A percentile compares a stretch with the other conserved stretches of the same genome.
Evolutionary conservation across 2,797 vertebrate species (phyloP).

Genomic region (Sorex maritimensis): DNA sequence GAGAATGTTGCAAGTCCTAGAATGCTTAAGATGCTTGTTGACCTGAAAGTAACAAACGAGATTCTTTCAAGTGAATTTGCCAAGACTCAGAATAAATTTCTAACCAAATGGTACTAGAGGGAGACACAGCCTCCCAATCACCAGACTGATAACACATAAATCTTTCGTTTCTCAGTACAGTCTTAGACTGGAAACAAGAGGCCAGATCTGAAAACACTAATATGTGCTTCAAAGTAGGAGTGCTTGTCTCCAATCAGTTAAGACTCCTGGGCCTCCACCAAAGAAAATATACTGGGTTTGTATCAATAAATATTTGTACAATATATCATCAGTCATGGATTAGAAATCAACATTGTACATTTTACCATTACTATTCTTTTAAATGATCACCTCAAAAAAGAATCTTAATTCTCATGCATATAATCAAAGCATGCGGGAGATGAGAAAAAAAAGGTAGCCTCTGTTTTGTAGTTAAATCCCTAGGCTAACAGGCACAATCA

Average conservation of each 20-base stretch:
- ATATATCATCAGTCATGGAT: constrained; percentile 26
- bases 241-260: background rate
- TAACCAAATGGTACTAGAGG: background rate
- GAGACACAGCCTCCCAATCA: background rate
- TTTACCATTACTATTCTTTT: constrained; percentile 35
- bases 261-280: background rate
- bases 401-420: constrained; percentile 16
- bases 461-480: constrained; percentile 34
- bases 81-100: constrained; percentile 29
- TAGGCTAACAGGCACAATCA: constrained; percentile 34
- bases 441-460: background rate
- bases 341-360: constrained; percentile 38
- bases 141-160: constrained; percentile 30
- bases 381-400: constrained; percentile 27
- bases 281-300: constrained; percentile 33
- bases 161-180: constrained; percentile 10
- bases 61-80: constrained; percentile 55
- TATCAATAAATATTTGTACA: constrained; percentile 21
- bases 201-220: constrained; percentile 29
- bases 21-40: constrained; percentile 32
- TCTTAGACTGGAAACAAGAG: constrained; percentile 61
- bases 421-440: constrained; percentile 55
- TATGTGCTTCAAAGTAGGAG: background rate
- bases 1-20: constrained; percentile 52
- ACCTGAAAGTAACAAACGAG: constrained; percentile 75